Evolutionary conservation across 2,113 vertebrate genomes (phyloP).

Genomic region (Tauraco erythrolophus): DNA sequence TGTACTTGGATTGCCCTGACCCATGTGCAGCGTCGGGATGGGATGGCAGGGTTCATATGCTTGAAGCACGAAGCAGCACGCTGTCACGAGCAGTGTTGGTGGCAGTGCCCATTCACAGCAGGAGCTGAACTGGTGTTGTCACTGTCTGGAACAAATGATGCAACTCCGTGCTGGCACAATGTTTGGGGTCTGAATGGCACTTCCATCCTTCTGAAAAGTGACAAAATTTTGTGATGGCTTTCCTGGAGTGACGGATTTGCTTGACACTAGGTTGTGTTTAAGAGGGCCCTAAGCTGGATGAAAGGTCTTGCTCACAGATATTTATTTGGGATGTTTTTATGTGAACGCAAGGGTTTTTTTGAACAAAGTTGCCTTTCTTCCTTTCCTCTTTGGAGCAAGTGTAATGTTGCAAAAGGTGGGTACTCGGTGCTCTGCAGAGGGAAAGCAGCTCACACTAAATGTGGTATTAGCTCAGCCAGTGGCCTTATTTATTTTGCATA

Average conservation of each 20-base stretch:
- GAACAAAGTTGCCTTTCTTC: not conserved
- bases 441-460: not conserved
- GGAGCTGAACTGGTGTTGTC: not conserved
- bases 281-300: not conserved
- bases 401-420: not conserved
- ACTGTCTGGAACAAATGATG: not conserved
- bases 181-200: not conserved
- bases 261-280: not conserved
- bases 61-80: not conserved
- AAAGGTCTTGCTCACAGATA: not conserved
- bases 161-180: not conserved
- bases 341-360: not conserved
- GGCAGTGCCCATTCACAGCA: fast-evolving
- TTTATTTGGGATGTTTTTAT: not conserved
- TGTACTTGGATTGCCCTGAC: no score
- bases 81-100: fast-evolving
- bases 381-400: not conserved
- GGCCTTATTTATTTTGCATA: not conserved
- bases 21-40: no score
- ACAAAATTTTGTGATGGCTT: not conserved
- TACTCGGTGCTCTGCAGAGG: not conserved
- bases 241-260: not conserved
- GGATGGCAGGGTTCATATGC: not conserved
- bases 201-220: not conserved
- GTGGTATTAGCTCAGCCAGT: not conserved